Base-by-base conservation (phyloP, 2,888 invertebrate genomes). In the Dasypolia templi region DNA sequence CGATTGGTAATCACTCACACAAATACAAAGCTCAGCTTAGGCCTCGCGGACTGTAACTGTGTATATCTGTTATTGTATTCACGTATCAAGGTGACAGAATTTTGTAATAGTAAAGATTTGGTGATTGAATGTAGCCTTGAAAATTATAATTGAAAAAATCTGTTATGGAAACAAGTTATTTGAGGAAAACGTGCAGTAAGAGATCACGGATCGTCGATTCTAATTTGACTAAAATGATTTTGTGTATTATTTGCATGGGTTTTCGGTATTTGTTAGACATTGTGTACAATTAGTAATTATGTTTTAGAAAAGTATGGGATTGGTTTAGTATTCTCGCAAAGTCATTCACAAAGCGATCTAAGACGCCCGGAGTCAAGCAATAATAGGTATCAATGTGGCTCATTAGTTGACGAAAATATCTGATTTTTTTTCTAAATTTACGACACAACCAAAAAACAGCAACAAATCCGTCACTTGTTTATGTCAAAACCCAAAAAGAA, bases 401-500 rank as follows among this genome's bases (percentile, higher is more conserved):
- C 32, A 46, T 32, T 49, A 32, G 3, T 49, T 42, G 29, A 53
- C 53, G 17, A 53, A 53, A 26, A 53, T 14, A 26, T 53, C 53
- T 53, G 26, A 53, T n/a, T n/a, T n/a, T n/a, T n/a, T n/a, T n/a
- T 53, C 26, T 26, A 53, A 26, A 53, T 26, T 53, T 6, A 14
- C 26, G 6, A 53, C 17, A 14, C 22, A 63, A 32, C n/a, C 6
- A 12, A 46, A 14, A n/a, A 53, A 53, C 46, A 17, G 17, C 17
- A 26, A 26, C 29, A 39, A 59, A 69, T 46, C 29, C 29, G 42
- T 39, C 42, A 63, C 11, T 29, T 63, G 39, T 75, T 29, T 3
- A 32, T 58, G 22, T 26, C 22, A 55, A 46, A 17, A 7, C 58
- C 22, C 7, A 7, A 61, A 26, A 71, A 76, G 76, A 39, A 51